These are phyloP conservation scores for Paracyclopina nana DNA, from an alignment of 1,140 invertebrate species.

Conservation along the genomic window DNA sequence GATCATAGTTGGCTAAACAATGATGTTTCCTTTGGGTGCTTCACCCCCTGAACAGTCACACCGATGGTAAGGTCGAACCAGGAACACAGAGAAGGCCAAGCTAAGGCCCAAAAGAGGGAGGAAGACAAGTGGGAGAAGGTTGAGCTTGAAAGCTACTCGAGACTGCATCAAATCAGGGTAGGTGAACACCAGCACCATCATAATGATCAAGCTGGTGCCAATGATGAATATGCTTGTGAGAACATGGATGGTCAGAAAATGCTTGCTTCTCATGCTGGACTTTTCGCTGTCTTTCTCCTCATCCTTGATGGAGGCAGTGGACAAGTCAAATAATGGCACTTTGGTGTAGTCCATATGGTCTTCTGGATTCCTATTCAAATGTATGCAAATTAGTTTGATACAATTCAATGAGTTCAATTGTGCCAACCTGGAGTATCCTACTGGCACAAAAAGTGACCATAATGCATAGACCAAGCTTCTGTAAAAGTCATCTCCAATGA, in stretches of 20 bases:
- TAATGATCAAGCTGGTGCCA: not conserved
- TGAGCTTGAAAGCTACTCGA: not conserved
- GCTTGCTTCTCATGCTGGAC: not conserved
- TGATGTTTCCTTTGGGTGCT: not conserved
- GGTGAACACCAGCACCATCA: not conserved
- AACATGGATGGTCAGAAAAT: not conserved
- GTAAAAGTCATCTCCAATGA: constrained; percentile 3
- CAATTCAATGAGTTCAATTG: too few relatives aligned
- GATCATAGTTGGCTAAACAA: too few relatives aligned
- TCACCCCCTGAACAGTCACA: not conserved
- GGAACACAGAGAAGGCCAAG: not conserved
- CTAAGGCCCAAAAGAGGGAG: not conserved
- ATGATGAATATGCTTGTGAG: not conserved
- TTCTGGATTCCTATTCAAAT: not conserved
- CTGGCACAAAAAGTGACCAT: constrained; percentile 4
- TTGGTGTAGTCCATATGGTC: not conserved
- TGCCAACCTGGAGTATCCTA: not conserved
- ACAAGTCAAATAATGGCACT: not conserved
- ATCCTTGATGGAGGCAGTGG: not conserved
- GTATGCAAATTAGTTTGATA: too few relatives aligned
- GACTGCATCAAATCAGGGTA: not conserved
- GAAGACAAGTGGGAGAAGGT: not conserved
- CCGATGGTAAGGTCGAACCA: not conserved
- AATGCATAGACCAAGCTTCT: constrained; percentile 1
- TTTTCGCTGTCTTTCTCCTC: not conserved